Evolutionary conservation across 2,888 invertebrate species (phyloP).

Genomic region (Lasioglossum vierecki): DNA sequence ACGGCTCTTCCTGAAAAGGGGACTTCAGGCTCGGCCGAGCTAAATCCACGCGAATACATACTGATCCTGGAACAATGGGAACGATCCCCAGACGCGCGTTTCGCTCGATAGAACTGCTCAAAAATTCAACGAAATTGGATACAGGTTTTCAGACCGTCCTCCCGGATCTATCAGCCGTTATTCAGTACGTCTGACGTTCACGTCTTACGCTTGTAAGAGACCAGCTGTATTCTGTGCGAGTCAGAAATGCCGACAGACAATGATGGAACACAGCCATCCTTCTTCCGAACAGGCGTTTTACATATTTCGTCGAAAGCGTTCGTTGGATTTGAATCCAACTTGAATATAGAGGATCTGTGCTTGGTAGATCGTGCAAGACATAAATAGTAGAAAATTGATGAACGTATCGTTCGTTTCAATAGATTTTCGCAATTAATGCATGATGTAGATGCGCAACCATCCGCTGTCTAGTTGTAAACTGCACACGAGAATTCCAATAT

Average conservation of each 20-base stretch:
- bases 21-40: background rate
- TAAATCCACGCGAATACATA: background rate
- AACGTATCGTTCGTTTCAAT: background rate
- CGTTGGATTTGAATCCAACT: background rate
- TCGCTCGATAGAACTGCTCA: background rate
- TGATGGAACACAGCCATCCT: background rate
- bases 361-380: background rate
- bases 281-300: background rate
- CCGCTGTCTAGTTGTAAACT: background rate
- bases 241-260: background rate
- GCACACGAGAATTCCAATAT: background rate
- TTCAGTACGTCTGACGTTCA: background rate
- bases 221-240: background rate
- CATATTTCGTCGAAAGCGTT: background rate
- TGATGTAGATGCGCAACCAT: background rate
- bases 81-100: background rate
- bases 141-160: background rate
- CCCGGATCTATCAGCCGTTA: background rate
- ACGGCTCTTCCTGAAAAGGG: background rate
- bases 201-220: background rate
- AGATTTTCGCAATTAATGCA: background rate
- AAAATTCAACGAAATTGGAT: background rate
- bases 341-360: background rate
- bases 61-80: background rate
- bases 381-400: background rate